Percentiles rank a stretch among this genome's conserved stretches.
These are phyloP conservation scores for Siniperca undulata DNA, from an alignment of 2,797 vertebrate species.

Conservation along the genomic window DNA sequence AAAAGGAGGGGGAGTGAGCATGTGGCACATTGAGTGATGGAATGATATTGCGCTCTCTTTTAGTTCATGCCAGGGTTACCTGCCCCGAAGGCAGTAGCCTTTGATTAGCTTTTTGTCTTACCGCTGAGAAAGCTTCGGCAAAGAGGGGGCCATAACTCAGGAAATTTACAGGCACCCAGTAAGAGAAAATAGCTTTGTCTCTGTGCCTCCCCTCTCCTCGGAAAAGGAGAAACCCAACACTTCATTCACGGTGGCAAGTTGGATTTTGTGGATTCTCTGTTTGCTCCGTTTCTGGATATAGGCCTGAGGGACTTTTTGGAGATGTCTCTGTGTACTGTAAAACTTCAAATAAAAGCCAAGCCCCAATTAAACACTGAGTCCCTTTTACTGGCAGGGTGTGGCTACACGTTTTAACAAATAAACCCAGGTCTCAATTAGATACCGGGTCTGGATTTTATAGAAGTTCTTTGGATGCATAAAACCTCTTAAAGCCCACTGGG, in stretches of 20 bases:
- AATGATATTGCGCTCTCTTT: constrained; percentile 88
- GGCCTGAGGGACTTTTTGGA: background rate
- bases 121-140: constrained; percentile 85
- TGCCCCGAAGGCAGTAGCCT: constrained; percentile 85
- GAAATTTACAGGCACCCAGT: constrained; percentile 74
- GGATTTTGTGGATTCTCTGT: constrained; percentile 57
- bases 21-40: constrained; percentile 85
- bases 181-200: constrained; percentile 82
- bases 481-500: too few relatives aligned
- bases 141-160: constrained; percentile 79
- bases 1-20: constrained; percentile 66
- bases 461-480: too few relatives aligned
- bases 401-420: too few relatives aligned
- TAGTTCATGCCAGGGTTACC: constrained; percentile 90
- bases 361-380: too few relatives aligned
- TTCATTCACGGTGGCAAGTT: constrained; percentile 61
- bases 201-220: constrained; percentile 60
- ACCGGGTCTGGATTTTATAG: too few relatives aligned
- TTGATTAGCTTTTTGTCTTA: constrained; percentile 91
- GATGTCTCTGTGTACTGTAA: constrained; percentile 16
- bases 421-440: too few relatives aligned
- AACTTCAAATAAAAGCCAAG: too few relatives aligned
- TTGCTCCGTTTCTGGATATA: constrained; percentile 6
- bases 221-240: constrained; percentile 29
- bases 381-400: too few relatives aligned